A percentile compares a stretch with the other conserved stretches of the same genome.
phyloP scores from a whole-genome alignment of 2,888 invertebrate genomes.

The Tenthredo livida region DNA sequence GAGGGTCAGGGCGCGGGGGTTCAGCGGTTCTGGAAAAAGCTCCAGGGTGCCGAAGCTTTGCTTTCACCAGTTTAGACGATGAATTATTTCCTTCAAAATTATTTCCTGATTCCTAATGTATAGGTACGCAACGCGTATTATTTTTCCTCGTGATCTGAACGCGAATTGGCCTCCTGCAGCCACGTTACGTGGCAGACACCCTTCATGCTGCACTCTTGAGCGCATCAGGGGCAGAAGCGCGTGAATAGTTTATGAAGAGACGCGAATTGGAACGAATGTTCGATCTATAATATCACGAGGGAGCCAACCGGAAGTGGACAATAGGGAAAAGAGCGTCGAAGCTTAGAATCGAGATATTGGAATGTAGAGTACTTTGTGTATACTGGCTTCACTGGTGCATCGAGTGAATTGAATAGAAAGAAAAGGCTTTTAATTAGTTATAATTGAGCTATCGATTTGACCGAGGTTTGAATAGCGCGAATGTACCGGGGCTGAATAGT shows the following conservation, averaged over 20 bases:
- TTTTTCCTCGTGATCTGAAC: not conserved
- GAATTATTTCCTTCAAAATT: constrained; percentile 24
- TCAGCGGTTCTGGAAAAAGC: constrained; percentile 25
- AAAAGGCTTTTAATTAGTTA: constrained; percentile 46
- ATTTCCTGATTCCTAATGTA: not conserved
- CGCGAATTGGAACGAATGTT: not conserved
- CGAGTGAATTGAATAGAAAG: constrained; percentile 27
- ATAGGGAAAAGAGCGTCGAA: constrained; percentile 35
- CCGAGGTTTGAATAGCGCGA: constrained; percentile 35
- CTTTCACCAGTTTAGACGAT: constrained; percentile 16
- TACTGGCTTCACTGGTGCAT: not conserved
- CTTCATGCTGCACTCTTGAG: not conserved
- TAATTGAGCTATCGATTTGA: constrained; percentile 48
- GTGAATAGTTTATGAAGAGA: not conserved
- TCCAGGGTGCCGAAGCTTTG: constrained; percentile 19
- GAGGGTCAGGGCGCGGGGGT: not conserved
- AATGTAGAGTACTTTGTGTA: not conserved
- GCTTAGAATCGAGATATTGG: constrained; percentile 44
- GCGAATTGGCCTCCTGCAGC: not conserved
- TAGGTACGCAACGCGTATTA: not conserved
- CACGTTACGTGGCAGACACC: not conserved
- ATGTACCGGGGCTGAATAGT: not conserved
- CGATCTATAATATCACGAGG: constrained; percentile 29
- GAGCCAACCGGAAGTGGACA: constrained; percentile 45
- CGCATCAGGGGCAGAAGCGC: not conserved